Percentiles rank a stretch among this genome's conserved stretches.
phyloP scores from a whole-genome alignment of 2,888 invertebrate genomes.

The Sinotaia quadrata region DNA sequence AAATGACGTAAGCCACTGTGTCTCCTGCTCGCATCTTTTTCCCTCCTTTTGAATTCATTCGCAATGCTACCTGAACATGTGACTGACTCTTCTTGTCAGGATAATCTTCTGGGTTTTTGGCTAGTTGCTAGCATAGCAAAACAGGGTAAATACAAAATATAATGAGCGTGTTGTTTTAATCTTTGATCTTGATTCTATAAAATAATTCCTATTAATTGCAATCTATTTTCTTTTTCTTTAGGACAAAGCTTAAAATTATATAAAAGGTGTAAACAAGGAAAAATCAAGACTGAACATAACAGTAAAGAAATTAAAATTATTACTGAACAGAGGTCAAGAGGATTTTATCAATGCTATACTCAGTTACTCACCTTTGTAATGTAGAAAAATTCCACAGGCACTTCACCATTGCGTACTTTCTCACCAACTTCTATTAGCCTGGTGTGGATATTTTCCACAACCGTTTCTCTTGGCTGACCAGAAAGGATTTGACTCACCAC shows the following conservation, averaged over 20 bases:
- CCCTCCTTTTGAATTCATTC: constrained; percentile 81
- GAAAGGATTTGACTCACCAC: constrained; percentile 71
- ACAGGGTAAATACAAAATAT: no score
- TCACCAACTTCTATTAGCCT: constrained; percentile 84
- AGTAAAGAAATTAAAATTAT: not conserved
- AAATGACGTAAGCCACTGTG: constrained; percentile 95
- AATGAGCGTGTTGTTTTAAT: no score
- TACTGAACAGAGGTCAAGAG: not conserved
- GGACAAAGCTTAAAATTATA: not conserved
- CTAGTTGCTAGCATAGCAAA: constrained; percentile 79
- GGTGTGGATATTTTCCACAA: constrained; percentile 87
- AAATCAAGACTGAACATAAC: not conserved
- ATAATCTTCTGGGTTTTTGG: constrained; percentile 94
- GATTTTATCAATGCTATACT: not conserved
- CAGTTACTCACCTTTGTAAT: constrained; percentile 82
- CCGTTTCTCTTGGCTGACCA: constrained; percentile 82
- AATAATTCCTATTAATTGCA: no score
- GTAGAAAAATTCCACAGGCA: constrained; percentile 83
- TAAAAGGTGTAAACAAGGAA: not conserved
- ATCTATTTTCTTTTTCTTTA: no score
- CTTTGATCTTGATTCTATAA: no score
- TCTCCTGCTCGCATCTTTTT: constrained; percentile 94
- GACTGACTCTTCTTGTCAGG: constrained; percentile 85
- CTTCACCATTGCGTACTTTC: constrained; percentile 79
- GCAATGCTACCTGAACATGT: constrained; percentile 92